These are phyloP conservation scores for Epicauta chinensis DNA, from an alignment of 1,140 invertebrate species.

Conservation along the genomic window DNA sequence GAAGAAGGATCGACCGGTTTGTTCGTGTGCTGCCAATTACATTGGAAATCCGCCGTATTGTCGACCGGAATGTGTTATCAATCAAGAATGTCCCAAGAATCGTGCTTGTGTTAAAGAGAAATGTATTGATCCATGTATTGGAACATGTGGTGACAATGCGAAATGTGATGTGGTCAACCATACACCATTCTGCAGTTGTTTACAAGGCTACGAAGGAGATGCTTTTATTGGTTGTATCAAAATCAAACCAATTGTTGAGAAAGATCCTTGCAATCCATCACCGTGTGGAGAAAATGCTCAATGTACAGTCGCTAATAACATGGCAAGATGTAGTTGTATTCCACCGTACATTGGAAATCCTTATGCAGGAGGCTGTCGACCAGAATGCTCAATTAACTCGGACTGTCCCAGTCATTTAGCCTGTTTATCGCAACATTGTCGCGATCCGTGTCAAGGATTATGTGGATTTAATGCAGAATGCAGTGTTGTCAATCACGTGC, in stretches of 20 bases:
- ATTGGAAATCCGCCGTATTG: conserved; percentile 67
- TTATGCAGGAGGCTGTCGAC: conserved; percentile 67
- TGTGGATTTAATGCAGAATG: conserved; percentile 76
- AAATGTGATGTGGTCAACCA: conserved; percentile 76
- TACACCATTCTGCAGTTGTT: conserved; percentile 72
- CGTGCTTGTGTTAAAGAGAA: conserved; percentile 75
- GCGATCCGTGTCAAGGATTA: conserved; percentile 77
- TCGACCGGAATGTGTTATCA: conserved; percentile 67
- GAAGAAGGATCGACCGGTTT: conserved; percentile 67
- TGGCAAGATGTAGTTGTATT: conserved; percentile 70
- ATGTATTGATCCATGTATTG: conserved; percentile 68
- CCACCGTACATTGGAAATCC: conserved; percentile 80
- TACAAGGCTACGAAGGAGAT: conserved; percentile 69
- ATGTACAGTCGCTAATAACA: conserved; percentile 61
- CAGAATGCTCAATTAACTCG: conserved; percentile 71
- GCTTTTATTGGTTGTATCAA: conserved; percentile 70
- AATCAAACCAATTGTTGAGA: conserved; percentile 40
- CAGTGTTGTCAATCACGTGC: conserved; percentile 72
- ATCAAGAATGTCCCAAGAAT: conserved; percentile 65
- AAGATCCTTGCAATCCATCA: conserved; percentile 67
- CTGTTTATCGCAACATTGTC: conserved; percentile 78
- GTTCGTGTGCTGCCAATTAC: conserved; percentile 70
- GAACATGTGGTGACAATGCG: conserved; percentile 70
- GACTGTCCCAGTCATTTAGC: conserved; percentile 73
- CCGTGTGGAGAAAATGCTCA: conserved; percentile 77